Evolutionary conservation across 2,888 invertebrate genomes (phyloP).

Genomic region (Thera obeliscata): DNA sequence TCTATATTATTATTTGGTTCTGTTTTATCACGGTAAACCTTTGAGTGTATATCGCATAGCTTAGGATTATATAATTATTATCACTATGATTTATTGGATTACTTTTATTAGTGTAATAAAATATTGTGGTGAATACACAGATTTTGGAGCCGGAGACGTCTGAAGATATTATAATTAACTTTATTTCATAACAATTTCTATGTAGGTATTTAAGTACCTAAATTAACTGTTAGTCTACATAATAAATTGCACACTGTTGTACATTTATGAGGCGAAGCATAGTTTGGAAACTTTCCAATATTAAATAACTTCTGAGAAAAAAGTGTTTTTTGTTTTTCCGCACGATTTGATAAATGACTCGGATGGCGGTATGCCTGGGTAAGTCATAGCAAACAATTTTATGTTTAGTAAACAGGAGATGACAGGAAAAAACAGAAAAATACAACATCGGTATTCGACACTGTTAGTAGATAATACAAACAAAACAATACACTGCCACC

Average conservation of each 20-base stretch:
- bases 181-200: too few relatives aligned
- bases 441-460: neutral
- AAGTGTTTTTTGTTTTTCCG: constrained; percentile 37
- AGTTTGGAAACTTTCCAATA: constrained; percentile 38
- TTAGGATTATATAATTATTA: neutral
- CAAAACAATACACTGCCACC: neutral
- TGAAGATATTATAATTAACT: too few relatives aligned
- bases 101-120: neutral
- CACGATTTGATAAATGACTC: constrained; percentile 33
- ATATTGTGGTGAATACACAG: neutral
- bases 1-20: constrained; percentile 25
- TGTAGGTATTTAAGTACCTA: too few relatives aligned
- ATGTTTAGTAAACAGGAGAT: constrained; percentile 7
- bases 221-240: too few relatives aligned
- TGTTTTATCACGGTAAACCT: constrained; percentile 18
- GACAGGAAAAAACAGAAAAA: constrained; percentile 12
- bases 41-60: constrained; percentile 1
- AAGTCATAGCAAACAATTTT: constrained; percentile 13
- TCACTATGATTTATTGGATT: constrained; percentile 4
- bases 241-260: too few relatives aligned
- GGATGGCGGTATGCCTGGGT: constrained; percentile 17
- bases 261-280: constrained; percentile 30
- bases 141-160: neutral
- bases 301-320: constrained; percentile 37
- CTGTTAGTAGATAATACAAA: neutral